Evolutionary conservation across 2,797 vertebrate species (phyloP), one percentile per base, ranked within the genome.

Genomic region (Merluccius polli): DNA sequence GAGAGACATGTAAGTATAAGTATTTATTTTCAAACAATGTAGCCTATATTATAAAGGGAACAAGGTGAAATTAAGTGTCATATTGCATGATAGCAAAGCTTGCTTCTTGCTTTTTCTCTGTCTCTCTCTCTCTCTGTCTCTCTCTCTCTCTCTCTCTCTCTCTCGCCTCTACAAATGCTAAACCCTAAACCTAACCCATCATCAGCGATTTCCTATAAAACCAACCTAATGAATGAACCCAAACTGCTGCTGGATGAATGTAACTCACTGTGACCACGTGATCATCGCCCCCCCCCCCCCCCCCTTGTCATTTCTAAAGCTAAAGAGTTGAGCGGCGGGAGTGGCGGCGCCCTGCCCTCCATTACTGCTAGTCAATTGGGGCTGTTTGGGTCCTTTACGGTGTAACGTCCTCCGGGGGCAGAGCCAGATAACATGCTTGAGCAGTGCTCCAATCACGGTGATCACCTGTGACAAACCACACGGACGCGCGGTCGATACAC

Each of bases 401-500:
- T 2, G 32, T n/a, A 4, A 5, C 7, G 9, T 67, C 80, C 84
- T 88, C 72, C 77, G 41, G 81, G 81, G 81, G 81, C n/a, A 63
- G 6, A 63, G 59, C 63, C 63, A 30, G 10, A 67, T 82, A 84
- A 86, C 87, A 88, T 78, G 87, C 89, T 86, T 79, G 84, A 89
- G 85, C 88, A 83, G 86, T 77, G 83, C 83, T 82, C 89, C 90
- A 10, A 87, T 90, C 90, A 89, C 48, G 0, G 77, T 87, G 88
- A 92, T 92, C 89, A 90, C 89, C 87, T 91, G 90, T 90, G 90
- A 91, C 90, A 92, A 90, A 91, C 85, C 84, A 10, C 87, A 85
- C 79, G 35, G 7, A 74, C 77, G 75, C 74, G 83, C 81, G 76
- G 89, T 92, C 91, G 75, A 92, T 92, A 86, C 75, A 4, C 73